Conservation (phyloP, 23 tunicate species). For the Halocynthia roretzi region DNA sequence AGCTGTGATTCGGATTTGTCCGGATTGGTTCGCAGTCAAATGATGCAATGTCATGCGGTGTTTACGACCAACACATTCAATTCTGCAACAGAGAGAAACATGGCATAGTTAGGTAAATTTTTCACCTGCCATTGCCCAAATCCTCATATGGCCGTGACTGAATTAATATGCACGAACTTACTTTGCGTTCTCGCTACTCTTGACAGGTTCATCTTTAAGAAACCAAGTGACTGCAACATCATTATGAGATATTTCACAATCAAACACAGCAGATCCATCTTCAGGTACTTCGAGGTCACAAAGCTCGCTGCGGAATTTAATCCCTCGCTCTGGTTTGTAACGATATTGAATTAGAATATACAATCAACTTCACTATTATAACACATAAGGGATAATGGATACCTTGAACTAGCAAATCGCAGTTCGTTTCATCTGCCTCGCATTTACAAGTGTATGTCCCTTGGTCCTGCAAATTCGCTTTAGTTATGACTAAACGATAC, state of each 20-base stretch:
- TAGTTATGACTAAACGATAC: slow-evolving; percentile 64
- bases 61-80: slow-evolving; percentile 26
- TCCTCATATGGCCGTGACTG: no score
- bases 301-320: slow-evolving; percentile 68
- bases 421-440: slow-evolving; percentile 59
- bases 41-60: slow-evolving; percentile 14
- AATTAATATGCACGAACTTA: slow-evolving; percentile 3
- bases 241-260: slow-evolving; percentile 90
- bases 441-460: slow-evolving; percentile 71
- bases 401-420: slow-evolving; percentile 62
- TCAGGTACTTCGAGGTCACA: slow-evolving; percentile 60
- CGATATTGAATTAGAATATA: not conserved
- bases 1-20: slow-evolving; percentile 10
- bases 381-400: not conserved
- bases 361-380: not conserved
- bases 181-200: slow-evolving; percentile 25
- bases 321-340: slow-evolving; percentile 52
- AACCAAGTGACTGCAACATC: slow-evolving; percentile 74
- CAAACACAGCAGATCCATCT: slow-evolving; percentile 66
- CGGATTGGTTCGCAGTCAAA: slow-evolving; percentile 15
- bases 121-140: no score
- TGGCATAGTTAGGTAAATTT: no score
- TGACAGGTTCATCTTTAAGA: slow-evolving; percentile 46
- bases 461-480: slow-evolving; percentile 46
- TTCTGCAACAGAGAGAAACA: not conserved